Percentiles rank a stretch among this genome's conserved stretches.
Evolutionary conservation across 2,113 vertebrate genomes (phyloP).

Genomic region (Pandion haliaetus): DNA sequence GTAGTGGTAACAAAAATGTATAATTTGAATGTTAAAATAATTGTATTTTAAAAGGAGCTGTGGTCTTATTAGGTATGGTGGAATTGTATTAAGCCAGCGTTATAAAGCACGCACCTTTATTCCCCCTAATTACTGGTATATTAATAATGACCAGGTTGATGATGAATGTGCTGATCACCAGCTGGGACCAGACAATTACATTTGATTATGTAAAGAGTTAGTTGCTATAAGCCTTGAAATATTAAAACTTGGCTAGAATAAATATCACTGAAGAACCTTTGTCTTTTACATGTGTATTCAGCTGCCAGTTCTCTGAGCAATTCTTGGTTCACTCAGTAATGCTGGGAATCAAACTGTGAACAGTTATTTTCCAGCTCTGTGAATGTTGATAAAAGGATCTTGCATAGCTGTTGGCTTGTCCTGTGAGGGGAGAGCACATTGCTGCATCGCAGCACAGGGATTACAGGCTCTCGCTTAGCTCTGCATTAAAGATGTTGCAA

Average conservation of each 20-base stretch:
- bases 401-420: slow-evolving; percentile 48
- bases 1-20: slow-evolving; percentile 25
- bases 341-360: slow-evolving; percentile 48
- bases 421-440: slow-evolving; percentile 4
- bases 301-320: slow-evolving; percentile 38
- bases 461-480: slow-evolving; percentile 25
- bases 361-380: slow-evolving; percentile 53
- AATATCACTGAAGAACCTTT: slow-evolving; percentile 57
- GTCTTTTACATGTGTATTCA: slow-evolving; percentile 55
- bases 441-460: slow-evolving; percentile 21
- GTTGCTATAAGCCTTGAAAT: slow-evolving; percentile 56
- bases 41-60: slow-evolving; percentile 42
- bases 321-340: slow-evolving; percentile 24
- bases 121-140: slow-evolving; percentile 36
- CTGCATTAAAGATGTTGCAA: slow-evolving; percentile 1
- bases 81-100: slow-evolving; percentile 33
- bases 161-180: slow-evolving; percentile 65
- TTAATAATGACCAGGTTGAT: slow-evolving; percentile 61
- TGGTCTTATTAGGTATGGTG: slow-evolving; percentile 16
- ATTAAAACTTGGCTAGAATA: slow-evolving; percentile 66
- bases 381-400: slow-evolving; percentile 62
- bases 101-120: slow-evolving; percentile 45
- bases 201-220: slow-evolving; percentile 48
- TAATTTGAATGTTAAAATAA: slow-evolving; percentile 58
- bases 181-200: slow-evolving; percentile 45